phyloP scores from a whole-genome alignment of 2,888 invertebrate species.

The Drosophila atripex region DNA sequence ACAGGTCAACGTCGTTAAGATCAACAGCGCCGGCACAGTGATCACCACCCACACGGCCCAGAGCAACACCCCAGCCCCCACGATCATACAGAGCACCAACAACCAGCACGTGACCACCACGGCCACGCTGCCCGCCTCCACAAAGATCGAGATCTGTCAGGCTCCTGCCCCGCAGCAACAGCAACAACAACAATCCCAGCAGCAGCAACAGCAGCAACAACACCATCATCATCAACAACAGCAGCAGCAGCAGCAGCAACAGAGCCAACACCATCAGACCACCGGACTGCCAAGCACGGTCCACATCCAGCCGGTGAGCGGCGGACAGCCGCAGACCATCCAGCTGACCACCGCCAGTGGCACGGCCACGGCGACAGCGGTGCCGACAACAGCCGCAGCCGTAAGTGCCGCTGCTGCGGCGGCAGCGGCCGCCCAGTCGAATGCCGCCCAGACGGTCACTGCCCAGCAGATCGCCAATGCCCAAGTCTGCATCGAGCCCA shows the following conservation, averaged over 20 bases:
- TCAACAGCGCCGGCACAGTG: constrained; percentile 83
- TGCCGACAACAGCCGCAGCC: constrained; percentile 63
- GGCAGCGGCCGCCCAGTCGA: constrained; percentile 42
- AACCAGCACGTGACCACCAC: constrained; percentile 82
- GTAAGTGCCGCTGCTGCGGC: constrained; percentile 63
- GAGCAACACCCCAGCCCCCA: constrained; percentile 74
- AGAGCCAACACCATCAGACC: constrained; percentile 49
- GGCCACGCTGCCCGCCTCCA: constrained; percentile 80
- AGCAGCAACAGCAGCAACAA: constrained; percentile 50
- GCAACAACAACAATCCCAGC: constrained; percentile 51
- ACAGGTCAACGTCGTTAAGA: constrained; percentile 84
- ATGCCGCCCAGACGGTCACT: constrained; percentile 66
- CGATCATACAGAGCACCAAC: constrained; percentile 82
- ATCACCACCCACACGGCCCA: constrained; percentile 82
- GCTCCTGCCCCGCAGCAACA: constrained; percentile 73
- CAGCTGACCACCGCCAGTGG: constrained; percentile 68
- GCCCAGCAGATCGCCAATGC: constrained; percentile 85
- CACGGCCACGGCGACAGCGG: constrained; percentile 72
- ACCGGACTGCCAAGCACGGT: constrained; percentile 53
- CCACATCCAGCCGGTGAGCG: constrained; percentile 61
- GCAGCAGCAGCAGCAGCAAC: constrained; percentile 36
- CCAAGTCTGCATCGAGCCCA: constrained; percentile 92
- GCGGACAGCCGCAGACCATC: constrained; percentile 63
- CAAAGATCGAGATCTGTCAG: constrained; percentile 83
- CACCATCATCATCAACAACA: constrained; percentile 44